Base-by-base conservation (phyloP, 2,888 invertebrate species). In the Erebia epiphron region DNA sequence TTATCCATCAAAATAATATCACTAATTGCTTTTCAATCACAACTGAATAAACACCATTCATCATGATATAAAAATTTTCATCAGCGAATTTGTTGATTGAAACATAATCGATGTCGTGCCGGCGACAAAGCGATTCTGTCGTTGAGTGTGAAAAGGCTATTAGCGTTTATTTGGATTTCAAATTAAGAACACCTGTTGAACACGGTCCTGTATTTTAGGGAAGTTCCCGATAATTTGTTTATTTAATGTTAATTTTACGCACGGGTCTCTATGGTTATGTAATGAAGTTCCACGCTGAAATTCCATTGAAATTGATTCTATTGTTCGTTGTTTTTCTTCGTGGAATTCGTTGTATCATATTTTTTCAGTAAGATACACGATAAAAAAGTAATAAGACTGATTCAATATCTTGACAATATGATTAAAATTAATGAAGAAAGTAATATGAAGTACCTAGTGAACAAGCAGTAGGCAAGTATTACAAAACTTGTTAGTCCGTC, bases 121-220 rank as follows among this genome's bases (percentile, higher is more conserved):
- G 11, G n/a, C 67, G 49, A 67, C 58, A 35, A 49, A 43, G 35
- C 46, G 67, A 67, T 67, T 58, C 49, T 58, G 62, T 63, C 66
- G 75, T 70, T 71, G 77, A 77, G 78, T 75, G 79, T 82, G 82
- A 82, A 83, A 79, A 76, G 75, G 75, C 49, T 79, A 80, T 84
- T 83, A 85, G 78, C 83, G 81, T 85, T 86, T 87, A 87, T 90
- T 90, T 88, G 85, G 85, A 86, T 86, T 86, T 80, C 83, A 86
- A 90, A 90, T 90, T 86, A 87, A 83, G 81, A 82, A 83, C 91
- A 90, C 91, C 91, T 91, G 91, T 91, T 91, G 67, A 35, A 26
- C 43, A 21, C 43, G 89, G 81, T 75, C 78, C 71, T 73, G 76
- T 79, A 73, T 77, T 78, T 76, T 77, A 75, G 79, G 78, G 78